Base-by-base conservation (phyloP, 2,113 vertebrate genomes). In the Colistium nudipinnis region DNA sequence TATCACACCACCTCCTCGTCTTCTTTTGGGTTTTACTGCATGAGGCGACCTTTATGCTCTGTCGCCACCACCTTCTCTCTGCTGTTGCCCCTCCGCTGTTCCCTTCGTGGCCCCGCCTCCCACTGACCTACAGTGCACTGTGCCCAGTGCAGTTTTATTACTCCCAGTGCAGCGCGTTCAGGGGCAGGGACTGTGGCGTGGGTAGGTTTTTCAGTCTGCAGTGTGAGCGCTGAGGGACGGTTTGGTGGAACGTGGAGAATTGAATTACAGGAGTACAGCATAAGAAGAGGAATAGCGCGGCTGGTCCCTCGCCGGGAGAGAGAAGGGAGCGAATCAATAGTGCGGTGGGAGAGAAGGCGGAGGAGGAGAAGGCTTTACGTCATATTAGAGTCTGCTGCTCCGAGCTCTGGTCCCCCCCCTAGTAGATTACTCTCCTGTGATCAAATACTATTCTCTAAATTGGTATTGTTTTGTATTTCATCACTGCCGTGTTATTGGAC, bases 251-350 rank as follows among this genome's bases (percentile, higher is more conserved):
- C 0, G 48, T 31, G 47, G n/a, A 36, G 22, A 54, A 24, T 48
- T 27, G 43, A 22, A 44, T 55, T 9, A 53, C 69, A 47, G 16
- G 51, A 24, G 33, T 12, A 31, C 33, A 30, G 39, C 14, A 66
- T 19, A 2, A 31, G 22, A 28, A 10, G 44, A 53, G 11, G 43
- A 54, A 11, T n/a, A 39, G 6, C 9, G 31, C 43, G 24, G 19
- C 48, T 33, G n/a, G 41, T 53, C 60, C 19, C 22, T 12, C 41
- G 45, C 16, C 16, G 13, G 31, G 39, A 54, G 53, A 31, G 28
- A 25, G 38, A 68, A 22, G 36, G 20, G 17, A 28, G 33, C n/a
- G n/a, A 69, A 81, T 75, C 80, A 19, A 77, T 81, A 60, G 1
- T 0, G 47, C 24, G 43, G 24, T 6, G 16, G 14, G 48, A 51